Conservation (phyloP, 2,888 invertebrate genomes). For the Mesopsocus fuscifrons region DNA sequence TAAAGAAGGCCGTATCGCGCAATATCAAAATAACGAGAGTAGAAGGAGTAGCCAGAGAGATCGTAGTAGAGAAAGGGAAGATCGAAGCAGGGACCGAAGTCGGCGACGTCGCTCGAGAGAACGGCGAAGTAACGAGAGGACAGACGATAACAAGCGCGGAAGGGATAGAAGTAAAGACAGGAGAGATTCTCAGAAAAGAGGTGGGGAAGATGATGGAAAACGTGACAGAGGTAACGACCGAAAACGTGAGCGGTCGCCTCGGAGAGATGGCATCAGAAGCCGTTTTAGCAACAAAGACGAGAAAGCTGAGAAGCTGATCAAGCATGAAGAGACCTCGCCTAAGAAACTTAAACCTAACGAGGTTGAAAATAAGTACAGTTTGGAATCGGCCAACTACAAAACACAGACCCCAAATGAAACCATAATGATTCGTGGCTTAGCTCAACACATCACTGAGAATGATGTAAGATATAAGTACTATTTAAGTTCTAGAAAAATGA, state of each 20-base stretch:
- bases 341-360: too few species aligned
- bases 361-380: conserved; percentile 2
- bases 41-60: conserved; percentile 17
- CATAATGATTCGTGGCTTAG: conserved; percentile 53
- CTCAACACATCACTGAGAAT: conserved; percentile 55
- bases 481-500: conserved; percentile 17
- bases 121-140: too few species aligned
- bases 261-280: conserved; percentile 11
- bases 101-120: too few species aligned
- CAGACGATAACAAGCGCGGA: too few species aligned
- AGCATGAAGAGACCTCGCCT: too few species aligned
- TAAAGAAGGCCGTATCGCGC: neutral
- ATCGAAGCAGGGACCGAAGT: conserved; percentile 18
- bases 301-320: conserved; percentile 12
- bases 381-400: conserved; percentile 31
- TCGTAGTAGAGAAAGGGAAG: conserved; percentile 20
- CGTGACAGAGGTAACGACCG: conserved; percentile 4
- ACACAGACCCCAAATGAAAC: conserved; percentile 44
- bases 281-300: conserved; percentile 12
- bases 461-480: conserved; percentile 36
- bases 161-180: conserved; percentile 4
- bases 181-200: conserved; percentile 4
- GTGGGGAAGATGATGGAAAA: conserved; percentile 11
- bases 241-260: neutral
- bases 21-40: conserved; percentile 9